Percentiles rank a stretch among this genome's conserved stretches.
Evolutionary conservation across 2,888 invertebrate species (phyloP).

Genomic region (Agrotis exclamationis): DNA sequence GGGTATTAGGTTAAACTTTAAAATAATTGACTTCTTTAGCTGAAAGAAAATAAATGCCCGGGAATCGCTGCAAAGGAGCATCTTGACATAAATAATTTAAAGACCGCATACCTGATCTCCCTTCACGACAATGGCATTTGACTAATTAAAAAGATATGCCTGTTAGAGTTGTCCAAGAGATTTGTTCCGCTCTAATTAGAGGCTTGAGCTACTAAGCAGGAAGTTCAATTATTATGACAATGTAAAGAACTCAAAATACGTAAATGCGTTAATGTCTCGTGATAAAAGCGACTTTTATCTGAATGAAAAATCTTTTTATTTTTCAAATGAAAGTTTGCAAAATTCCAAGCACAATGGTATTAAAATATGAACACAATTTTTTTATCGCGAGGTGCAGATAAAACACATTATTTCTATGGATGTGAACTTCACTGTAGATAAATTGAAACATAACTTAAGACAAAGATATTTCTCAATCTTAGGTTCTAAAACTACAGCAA

Average conservation of each 20-base stretch:
- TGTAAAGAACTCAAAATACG: conserved; percentile 41
- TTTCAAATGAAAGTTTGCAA: too few relatives aligned
- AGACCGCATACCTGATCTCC: conserved; percentile 22
- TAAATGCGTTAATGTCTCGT: conserved; percentile 22
- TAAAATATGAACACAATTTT: too few relatives aligned
- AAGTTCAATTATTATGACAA: conserved; percentile 43
- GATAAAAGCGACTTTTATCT: background rate
- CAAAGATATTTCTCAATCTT: too few relatives aligned
- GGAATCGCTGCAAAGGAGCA: background rate
- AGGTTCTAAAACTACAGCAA: background rate
- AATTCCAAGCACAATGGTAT: too few relatives aligned
- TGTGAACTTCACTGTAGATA: too few relatives aligned
- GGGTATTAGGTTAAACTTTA: background rate
- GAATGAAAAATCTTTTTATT: background rate
- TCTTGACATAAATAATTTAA: background rate
- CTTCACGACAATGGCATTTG: conserved; percentile 39
- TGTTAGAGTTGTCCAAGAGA: conserved; percentile 62
- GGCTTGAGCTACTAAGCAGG: conserved; percentile 35
- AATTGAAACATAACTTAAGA: too few relatives aligned
- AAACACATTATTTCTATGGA: too few relatives aligned
- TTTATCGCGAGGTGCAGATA: too few relatives aligned
- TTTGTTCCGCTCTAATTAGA: conserved; percentile 60
- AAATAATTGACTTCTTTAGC: background rate
- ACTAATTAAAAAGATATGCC: conserved; percentile 60
- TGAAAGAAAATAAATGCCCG: too few relatives aligned